Evolutionary conservation across 2,888 invertebrate genomes (phyloP).

Genomic region (Cynaeus angustus): DNA sequence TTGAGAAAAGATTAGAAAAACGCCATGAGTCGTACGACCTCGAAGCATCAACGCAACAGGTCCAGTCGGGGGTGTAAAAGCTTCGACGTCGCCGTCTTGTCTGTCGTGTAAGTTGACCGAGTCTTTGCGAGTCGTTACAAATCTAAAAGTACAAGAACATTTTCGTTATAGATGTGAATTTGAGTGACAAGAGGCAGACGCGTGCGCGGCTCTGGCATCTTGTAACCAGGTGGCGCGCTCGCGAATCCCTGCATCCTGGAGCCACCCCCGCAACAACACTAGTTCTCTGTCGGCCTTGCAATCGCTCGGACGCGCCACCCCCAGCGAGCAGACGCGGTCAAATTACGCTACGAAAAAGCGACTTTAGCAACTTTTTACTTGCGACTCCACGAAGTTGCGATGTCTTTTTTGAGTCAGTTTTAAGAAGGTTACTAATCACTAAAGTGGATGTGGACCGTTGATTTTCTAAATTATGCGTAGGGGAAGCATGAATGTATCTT

Average conservation of each 20-base stretch:
- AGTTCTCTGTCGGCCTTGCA: conserved; percentile 62
- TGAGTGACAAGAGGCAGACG: conserved; percentile 56
- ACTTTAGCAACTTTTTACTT: conserved; percentile 12
- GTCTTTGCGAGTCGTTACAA: conserved; percentile 37
- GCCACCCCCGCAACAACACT: conserved; percentile 64
- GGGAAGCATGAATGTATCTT: conserved; percentile 34
- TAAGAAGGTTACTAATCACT: conserved; percentile 20
- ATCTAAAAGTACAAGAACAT: conserved; percentile 54
- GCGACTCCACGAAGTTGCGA: not conserved
- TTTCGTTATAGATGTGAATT: conserved; percentile 54
- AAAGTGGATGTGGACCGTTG: conserved; percentile 1
- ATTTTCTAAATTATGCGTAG: conserved; percentile 38
- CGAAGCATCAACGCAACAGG: conserved; percentile 43
- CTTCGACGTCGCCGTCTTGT: conserved; percentile 37
- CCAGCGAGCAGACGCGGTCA: conserved; percentile 46
- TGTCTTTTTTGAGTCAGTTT: not conserved
- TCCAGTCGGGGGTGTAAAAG: conserved; percentile 26
- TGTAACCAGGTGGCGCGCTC: conserved; percentile 70
- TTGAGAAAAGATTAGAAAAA: conserved; percentile 7
- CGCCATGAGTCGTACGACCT: not conserved
- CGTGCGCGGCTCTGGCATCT: conserved; percentile 65
- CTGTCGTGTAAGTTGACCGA: conserved; percentile 40
- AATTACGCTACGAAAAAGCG: conserved; percentile 32
- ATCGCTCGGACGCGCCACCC: conserved; percentile 56
- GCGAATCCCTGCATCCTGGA: conserved; percentile 67